Percentiles rank a stretch among this genome's conserved stretches.
These are phyloP conservation scores for Neoarius graeffei DNA, from an alignment of 2,113 vertebrate genomes.

Conservation along the genomic window DNA sequence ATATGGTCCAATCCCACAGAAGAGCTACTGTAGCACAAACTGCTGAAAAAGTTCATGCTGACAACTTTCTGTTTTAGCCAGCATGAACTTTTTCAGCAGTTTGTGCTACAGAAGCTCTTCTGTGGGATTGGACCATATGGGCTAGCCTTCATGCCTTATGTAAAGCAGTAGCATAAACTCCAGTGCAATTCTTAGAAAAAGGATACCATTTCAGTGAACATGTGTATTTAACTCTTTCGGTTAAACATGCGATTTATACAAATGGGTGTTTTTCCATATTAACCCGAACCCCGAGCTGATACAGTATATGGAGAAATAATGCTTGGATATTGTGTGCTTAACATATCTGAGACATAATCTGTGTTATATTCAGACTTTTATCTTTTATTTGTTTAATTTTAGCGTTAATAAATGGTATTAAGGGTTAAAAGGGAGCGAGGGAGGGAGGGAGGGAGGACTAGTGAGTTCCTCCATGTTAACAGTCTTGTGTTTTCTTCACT, in stretches of 20 bases:
- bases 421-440: neutral
- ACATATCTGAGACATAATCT: neutral
- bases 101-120: no score
- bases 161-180: no score
- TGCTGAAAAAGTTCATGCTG: no score
- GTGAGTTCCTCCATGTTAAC: slow-evolving; percentile 15
- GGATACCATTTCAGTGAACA: neutral
- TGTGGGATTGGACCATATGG: no score
- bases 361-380: no score
- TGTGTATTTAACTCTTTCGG: slow-evolving; percentile 5
- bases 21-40: no score
- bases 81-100: no score
- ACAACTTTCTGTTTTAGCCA: no score
- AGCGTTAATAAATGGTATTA: neutral
- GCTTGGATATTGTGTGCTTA: neutral
- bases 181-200: no score
- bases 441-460: neutral
- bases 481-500: neutral
- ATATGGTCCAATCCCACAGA: no score
- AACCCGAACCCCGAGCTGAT: neutral
- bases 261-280: neutral
- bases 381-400: neutral
- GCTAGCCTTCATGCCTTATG: no score
- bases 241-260: neutral
- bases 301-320: neutral